phyloP scores from a whole-genome alignment of 2,888 invertebrate genomes.

The Atethmia centrago region DNA sequence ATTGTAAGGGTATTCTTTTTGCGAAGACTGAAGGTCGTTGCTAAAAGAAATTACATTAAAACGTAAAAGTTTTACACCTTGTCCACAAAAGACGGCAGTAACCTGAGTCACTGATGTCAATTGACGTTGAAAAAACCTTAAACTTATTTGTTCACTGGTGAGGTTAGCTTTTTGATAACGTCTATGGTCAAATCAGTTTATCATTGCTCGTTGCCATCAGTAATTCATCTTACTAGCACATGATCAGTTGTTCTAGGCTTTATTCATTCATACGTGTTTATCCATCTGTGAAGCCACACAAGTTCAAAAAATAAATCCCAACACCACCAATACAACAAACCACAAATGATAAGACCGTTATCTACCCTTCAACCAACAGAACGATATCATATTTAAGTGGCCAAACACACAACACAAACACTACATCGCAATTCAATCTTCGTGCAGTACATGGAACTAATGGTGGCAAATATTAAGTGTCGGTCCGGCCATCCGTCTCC shows the following conservation, averaged over 20 bases:
- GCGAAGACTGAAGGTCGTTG: slow-evolving; percentile 18
- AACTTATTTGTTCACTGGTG: not conserved
- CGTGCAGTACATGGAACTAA: slow-evolving; percentile 54
- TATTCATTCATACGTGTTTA: not conserved
- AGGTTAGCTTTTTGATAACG: not conserved
- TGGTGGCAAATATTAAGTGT: slow-evolving; percentile 67
- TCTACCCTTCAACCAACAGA: slow-evolving; percentile 28
- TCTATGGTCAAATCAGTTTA: not conserved
- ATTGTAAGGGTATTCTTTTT: slow-evolving; percentile 58
- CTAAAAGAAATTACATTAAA: slow-evolving; percentile 5
- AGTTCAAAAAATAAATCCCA: not conserved
- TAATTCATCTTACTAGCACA: too few species aligned
- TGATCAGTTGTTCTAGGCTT: not conserved
- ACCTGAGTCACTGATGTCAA: not conserved
- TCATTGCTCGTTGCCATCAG: not conserved
- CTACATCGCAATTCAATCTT: slow-evolving; percentile 57
- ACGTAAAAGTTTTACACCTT: not conserved
- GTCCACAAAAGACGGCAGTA: not conserved
- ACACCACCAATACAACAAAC: not conserved
- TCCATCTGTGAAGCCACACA: not conserved
- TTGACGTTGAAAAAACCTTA: not conserved
- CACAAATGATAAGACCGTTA: slow-evolving; percentile 14
- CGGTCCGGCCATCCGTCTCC: slow-evolving; percentile 65
- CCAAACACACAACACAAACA: slow-evolving; percentile 48
- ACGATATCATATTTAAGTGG: slow-evolving; percentile 49